These are phyloP conservation scores for Macquaria ambigua DNA, from an alignment of 2,113 vertebrate species.

Conservation along the genomic window DNA sequence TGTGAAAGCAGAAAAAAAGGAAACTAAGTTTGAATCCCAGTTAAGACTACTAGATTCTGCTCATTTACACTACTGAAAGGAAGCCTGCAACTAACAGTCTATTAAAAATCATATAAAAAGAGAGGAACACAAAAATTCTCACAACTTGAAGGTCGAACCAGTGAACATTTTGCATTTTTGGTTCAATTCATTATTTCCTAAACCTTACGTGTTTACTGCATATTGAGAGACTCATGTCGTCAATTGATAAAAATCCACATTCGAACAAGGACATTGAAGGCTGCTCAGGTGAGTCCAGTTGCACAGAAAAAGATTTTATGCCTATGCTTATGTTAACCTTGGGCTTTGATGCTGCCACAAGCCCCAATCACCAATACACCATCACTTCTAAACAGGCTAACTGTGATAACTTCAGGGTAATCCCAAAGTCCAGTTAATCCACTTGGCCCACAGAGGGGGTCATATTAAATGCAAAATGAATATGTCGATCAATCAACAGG, in stretches of 20 bases:
- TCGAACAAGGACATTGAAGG: background rate
- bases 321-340: background rate
- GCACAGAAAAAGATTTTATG: background rate
- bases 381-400: background rate
- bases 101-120: background rate
- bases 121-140: background rate
- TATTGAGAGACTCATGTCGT: background rate
- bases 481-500: background rate
- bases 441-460: background rate
- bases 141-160: background rate
- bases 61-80: background rate
- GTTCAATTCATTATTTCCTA: background rate
- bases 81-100: background rate
- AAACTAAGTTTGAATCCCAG: slow-evolving; percentile 19
- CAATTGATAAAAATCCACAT: background rate
- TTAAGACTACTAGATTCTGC: background rate
- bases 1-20: background rate
- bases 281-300: background rate
- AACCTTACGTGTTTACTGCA: background rate
- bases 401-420: background rate
- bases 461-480: background rate
- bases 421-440: background rate
- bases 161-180: background rate
- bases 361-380: background rate
- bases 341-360: background rate